phyloP scores from a whole-genome alignment of 2,797 vertebrate species.

The Anolis apletophallus region DNA sequence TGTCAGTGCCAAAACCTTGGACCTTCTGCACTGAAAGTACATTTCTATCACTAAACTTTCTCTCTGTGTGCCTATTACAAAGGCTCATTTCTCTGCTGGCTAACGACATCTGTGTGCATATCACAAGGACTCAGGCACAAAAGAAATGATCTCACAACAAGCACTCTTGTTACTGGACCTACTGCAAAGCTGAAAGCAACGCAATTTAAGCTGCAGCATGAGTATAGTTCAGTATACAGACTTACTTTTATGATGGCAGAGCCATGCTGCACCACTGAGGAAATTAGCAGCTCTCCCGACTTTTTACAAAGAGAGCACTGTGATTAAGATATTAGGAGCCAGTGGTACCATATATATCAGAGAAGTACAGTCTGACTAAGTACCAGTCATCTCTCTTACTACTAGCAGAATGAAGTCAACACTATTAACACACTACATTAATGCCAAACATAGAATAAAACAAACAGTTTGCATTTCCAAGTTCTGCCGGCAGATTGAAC shows the following conservation, averaged over 20 bases:
- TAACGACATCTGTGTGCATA: conserved; percentile 56
- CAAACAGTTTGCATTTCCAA: neutral
- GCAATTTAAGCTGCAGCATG: conserved; percentile 58
- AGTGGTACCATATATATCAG: conserved; percentile 64
- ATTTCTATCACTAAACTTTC: neutral
- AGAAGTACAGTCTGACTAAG: conserved; percentile 41
- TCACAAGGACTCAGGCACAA: conserved; percentile 21
- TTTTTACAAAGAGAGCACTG: conserved; percentile 66
- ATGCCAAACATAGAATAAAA: conserved; percentile 6
- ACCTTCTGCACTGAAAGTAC: neutral
- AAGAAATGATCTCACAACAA: conserved; percentile 59
- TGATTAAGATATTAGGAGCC: conserved; percentile 57
- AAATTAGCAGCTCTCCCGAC: conserved; percentile 25
- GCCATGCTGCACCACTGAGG: conserved; percentile 39
- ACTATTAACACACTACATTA: neutral
- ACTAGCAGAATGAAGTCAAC: conserved; percentile 12
- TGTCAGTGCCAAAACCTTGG: neutral
- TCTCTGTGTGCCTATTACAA: conserved; percentile 38
- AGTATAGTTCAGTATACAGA: conserved; percentile 55
- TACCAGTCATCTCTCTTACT: conserved; percentile 1
- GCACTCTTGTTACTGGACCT: conserved; percentile 60
- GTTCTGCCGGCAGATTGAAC: neutral
- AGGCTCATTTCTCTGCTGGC: conserved; percentile 42
- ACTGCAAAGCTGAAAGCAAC: conserved; percentile 56
- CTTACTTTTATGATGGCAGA: conserved; percentile 52